Conservation (phyloP, 2,113 vertebrate genomes). For the Mesitornis unicolor region DNA sequence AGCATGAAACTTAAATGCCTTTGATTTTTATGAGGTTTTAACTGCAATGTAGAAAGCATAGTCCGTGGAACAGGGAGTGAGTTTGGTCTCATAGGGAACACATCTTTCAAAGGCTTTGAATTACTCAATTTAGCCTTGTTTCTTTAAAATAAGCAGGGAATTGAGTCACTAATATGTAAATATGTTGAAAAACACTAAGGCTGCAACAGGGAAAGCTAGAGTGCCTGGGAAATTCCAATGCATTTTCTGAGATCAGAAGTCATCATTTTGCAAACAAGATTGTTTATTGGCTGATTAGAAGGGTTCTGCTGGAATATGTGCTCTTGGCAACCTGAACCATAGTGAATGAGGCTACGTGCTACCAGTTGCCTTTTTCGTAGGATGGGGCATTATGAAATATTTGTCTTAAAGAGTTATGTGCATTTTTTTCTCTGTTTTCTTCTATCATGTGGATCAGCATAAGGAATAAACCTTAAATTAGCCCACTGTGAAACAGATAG, state of each 20-base stretch:
- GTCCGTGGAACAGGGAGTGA: not conserved
- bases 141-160: not conserved
- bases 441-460: not conserved
- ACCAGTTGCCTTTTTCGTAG: not conserved
- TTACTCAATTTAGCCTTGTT: not conserved
- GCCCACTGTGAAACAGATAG: not conserved
- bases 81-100: not conserved
- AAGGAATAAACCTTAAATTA: not conserved
- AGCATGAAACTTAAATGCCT: not conserved
- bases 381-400: not conserved
- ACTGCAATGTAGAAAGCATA: not conserved
- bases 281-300: not conserved
- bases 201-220: not conserved
- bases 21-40: constrained; percentile 23
- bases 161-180: not conserved
- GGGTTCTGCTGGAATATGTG: not conserved
- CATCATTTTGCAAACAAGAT: not conserved
- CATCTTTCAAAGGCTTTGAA: not conserved
- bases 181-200: not conserved
- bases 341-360: not conserved
- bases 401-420: not conserved
- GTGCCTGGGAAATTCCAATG: not conserved
- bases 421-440: not conserved
- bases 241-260: not conserved
- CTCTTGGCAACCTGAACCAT: not conserved